Evolutionary conservation across 2,113 vertebrate genomes (phyloP), one percentile per base, ranked within the genome.

Genomic region (Ictalurus punctatus): DNA sequence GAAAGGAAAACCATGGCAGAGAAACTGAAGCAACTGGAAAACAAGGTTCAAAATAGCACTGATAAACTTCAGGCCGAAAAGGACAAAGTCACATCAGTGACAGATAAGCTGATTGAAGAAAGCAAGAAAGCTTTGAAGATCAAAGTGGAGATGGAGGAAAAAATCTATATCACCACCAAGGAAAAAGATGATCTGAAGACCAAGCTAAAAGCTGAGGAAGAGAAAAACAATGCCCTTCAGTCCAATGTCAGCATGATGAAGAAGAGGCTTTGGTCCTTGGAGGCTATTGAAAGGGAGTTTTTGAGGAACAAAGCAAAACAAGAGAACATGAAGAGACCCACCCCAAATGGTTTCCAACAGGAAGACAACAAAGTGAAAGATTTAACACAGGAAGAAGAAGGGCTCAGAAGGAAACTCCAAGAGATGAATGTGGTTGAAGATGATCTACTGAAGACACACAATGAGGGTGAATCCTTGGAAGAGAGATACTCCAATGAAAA

Each of bases 281-380:
- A 99, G 95, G 96, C 93, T 76, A 91, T 92, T 78, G 98, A 99
- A 92, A 97, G 97, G 92, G 98, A 99, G 73, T 95, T 96, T 86
- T 91, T 97, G 83, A 97, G 97, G 93, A 98, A 93, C 94, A 98
- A 97, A 95, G 91, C 95, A 44, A 99, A 97, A 93, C 96, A 96
- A 91, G 98, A 99, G 40, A 92, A 94, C 83, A 93, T 93, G 87
- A 99, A 96, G 92, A 93, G 94, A 5, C 96, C 96, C 65, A 91
- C 92, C 48, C 93, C 94, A 80, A 95, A 97, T 90, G 92, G 90
- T 84, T 95, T 95, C 91, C 97, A 98, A 87, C 97, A 98, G 84
- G 98, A 99, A 91, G 97, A 99, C 93, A 99, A 98, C 94, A 98
- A 98, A 94, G 96, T 99, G 59, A 98, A 97, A 94, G 98, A 99